Evolutionary conservation across 2,797 vertebrate genomes (phyloP), one percentile per base, ranked within the genome.

Genomic region (Hypotaenidia okinawae): DNA sequence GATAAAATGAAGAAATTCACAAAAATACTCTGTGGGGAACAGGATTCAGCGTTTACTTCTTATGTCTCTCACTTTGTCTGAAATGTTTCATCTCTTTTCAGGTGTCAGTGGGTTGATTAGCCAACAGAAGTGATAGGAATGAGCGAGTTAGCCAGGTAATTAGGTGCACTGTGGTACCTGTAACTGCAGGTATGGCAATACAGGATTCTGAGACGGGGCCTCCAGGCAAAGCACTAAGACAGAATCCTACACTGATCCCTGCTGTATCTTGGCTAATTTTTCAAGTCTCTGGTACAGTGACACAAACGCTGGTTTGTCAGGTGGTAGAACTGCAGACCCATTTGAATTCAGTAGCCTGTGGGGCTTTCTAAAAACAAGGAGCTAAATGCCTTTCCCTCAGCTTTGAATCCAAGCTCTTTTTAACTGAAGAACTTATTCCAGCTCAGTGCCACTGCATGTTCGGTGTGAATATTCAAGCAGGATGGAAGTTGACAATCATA

Each of bases 51-150:
- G 2, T 27, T 93, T 39, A 27, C 39, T 87, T 89, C 32, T 55
- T 13, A 0, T 61, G 54, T 64, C 73, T 95, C 84, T 80, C 27
- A 12, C 47, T 69, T 89, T 73, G 22, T 77, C 89, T 87, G 90
- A 87, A 94, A 87, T 93, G 89, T 96, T 93, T 94, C 70, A 0
- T 94, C 87, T 97, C 94, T 96, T 97, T 95, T 67, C 95, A 96
- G 93, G 94, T 96, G 90, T 97, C 97, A 94, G 84, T 94, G 93
- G 91, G 95, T 96, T 96, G 96, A 92, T 94, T 95, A 93, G 75
- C 94, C 77, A 72, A 88, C 76, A 96, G 95, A 92, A 93, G 95
- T 93, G 95, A 94, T 97, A 96, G 95, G 91, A 96, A 78, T 86
- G 95, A 96, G 78, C 93, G 49, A 94, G 66, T 94, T 96, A 95